Evolutionary conservation across 2,888 invertebrate genomes (phyloP).

Genomic region (Camponotus fellah): DNA sequence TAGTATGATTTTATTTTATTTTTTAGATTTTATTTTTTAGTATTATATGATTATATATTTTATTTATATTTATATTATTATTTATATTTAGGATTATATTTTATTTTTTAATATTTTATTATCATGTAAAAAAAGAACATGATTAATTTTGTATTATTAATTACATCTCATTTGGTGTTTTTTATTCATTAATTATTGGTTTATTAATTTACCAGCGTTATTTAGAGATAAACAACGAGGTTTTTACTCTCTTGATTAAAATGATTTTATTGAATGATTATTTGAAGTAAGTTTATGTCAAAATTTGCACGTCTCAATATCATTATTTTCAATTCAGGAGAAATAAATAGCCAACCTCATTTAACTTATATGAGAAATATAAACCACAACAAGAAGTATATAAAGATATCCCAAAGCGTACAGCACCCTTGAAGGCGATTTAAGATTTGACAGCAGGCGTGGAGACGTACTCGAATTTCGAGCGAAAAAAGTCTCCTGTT

Average conservation of each 20-base stretch:
- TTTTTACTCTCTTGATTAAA: not conserved
- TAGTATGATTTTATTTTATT: not conserved
- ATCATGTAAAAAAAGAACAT: not conserved
- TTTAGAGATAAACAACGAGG: not conserved
- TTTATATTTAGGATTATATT: too few relatives aligned
- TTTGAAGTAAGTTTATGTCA: not conserved
- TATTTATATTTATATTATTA: too few relatives aligned
- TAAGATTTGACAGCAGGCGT: constrained; percentile 60
- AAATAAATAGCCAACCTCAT: not conserved
- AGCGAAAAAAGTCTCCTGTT: constrained; percentile 80
- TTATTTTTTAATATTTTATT: not conserved
- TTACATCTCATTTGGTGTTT: too few relatives aligned
- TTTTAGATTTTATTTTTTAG: too few relatives aligned
- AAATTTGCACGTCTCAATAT: not conserved
- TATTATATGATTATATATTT: too few relatives aligned
- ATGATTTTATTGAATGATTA: not conserved
- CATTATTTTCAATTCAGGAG: not conserved
- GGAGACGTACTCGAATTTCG: constrained; percentile 70
- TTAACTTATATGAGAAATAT: not conserved
- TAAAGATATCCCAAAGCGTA: constrained; percentile 8
- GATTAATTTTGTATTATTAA: not conserved
- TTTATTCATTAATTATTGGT: too few relatives aligned
- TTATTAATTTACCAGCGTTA: not conserved
- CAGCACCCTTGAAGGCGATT: constrained; percentile 5
- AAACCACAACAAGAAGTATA: not conserved